These are phyloP conservation scores for Ormyrus thymus DNA, from an alignment of 2,888 invertebrate species.

Conservation along the genomic window DNA sequence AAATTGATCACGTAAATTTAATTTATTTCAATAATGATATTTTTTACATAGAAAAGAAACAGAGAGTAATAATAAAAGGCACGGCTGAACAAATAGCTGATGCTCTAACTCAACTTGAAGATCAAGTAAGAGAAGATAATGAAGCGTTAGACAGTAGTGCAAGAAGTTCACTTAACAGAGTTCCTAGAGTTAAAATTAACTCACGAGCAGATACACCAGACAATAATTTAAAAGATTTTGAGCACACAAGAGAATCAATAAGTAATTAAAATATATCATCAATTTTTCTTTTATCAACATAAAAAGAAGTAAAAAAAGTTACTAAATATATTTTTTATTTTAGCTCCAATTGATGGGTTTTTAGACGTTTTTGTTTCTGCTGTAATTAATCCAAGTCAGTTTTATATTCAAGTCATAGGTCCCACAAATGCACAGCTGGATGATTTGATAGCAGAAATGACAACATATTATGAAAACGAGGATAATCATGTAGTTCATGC, in stretches of 20 bases:
- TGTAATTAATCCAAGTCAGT: slow-evolving; percentile 84
- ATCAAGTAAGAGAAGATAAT: slow-evolving; percentile 78
- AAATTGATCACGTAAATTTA: slow-evolving; percentile 2
- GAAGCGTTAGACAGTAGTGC: slow-evolving; percentile 58
- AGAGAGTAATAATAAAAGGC: slow-evolving; percentile 78
- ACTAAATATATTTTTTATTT: slow-evolving; percentile 49
- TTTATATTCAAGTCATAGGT: slow-evolving; percentile 92
- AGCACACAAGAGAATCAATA: slow-evolving; percentile 41
- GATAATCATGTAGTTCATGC: slow-evolving; percentile 81
- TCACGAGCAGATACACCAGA: slow-evolving; percentile 53
- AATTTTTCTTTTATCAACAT: neutral
- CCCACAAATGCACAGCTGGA: slow-evolving; percentile 86
- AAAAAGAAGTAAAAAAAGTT: neutral
- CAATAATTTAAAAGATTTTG: slow-evolving; percentile 41
- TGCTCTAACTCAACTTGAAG: slow-evolving; percentile 84
- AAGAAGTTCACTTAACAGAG: slow-evolving; percentile 56
- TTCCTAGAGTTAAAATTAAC: slow-evolving; percentile 61
- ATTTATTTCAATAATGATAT: slow-evolving; percentile 51
- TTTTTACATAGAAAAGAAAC: slow-evolving; percentile 63
- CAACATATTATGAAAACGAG: slow-evolving; percentile 83
- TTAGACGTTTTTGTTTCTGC: slow-evolving; percentile 93
- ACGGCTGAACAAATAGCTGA: slow-evolving; percentile 84
- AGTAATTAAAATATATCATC: slow-evolving; percentile 35
- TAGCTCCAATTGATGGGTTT: slow-evolving; percentile 76
- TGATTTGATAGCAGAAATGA: slow-evolving; percentile 88